A percentile compares a stretch with the other conserved stretches of the same genome.
Conservation (phyloP, 2,113 vertebrate species). For the Salvelinus sp. region DNA sequence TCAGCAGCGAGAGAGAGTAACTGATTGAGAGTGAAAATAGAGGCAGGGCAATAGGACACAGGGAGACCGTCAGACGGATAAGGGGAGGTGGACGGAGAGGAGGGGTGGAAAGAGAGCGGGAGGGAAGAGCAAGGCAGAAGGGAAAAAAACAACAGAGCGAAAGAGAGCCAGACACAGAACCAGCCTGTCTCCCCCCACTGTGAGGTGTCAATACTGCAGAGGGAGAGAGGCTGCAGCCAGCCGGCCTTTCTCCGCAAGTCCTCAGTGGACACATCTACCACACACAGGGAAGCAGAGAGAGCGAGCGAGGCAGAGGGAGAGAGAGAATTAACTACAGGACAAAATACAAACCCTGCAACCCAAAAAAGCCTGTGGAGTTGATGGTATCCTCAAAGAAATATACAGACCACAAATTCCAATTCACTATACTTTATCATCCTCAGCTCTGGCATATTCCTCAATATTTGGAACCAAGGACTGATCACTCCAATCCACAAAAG, state of each 20-base stretch:
- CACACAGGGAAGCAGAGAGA: too few species aligned
- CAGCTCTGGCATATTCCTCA: too few species aligned
- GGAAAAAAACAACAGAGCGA: constrained; percentile 1
- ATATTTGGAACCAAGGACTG: too few species aligned
- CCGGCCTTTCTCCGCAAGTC: not conserved
- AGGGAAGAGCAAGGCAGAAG: not conserved
- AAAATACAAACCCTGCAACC: too few species aligned
- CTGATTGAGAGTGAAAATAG: not conserved
- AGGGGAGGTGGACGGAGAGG: not conserved
- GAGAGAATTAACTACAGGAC: too few species aligned
- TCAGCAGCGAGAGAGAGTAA: not conserved
- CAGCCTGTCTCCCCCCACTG: constrained; percentile 30
- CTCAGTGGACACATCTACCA: too few species aligned
- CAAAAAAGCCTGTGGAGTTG: too few species aligned
- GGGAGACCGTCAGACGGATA: not conserved
- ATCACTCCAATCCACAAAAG: too few species aligned
- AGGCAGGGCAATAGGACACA: not conserved
- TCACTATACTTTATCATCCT: too few species aligned
- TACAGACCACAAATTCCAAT: too few species aligned
- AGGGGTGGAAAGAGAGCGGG: not conserved
- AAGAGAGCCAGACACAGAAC: constrained; percentile 7
- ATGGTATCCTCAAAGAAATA: too few species aligned
- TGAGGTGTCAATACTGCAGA: constrained; percentile 53
- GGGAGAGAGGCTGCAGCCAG: constrained; percentile 3
- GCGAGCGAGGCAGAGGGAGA: too few species aligned